Evolutionary conservation across 2,888 invertebrate species (phyloP), one percentile per base, ranked within the genome.

Genomic region (Drosophila planitibia): DNA sequence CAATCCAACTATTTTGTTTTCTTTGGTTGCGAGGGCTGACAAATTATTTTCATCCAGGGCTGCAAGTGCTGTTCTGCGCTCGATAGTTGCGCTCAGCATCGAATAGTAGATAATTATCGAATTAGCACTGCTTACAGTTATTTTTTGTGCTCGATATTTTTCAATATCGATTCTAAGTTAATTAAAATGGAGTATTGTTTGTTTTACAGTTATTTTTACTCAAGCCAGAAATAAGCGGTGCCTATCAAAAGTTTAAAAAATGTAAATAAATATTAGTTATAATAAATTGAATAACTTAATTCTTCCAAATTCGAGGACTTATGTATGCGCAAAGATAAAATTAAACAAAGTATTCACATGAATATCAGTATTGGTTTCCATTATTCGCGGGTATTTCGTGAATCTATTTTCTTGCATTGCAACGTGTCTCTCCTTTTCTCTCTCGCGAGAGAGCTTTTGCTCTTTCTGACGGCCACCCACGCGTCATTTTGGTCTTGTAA

Each of bases 391-490:
- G 4, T 30, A n/a, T 39, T 9, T 12, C 2, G 32, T 32, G 61
- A 12, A 35, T 54, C 33, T 76, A 81, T 30, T 64, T 10, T 7
- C 33, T 32, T 81, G 67, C 16, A 6, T 10, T 19, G 37, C 52
- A 70, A 14, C 53, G 81, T 81, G 9, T 10, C 44, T 28, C n/a
- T 32, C 30, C 28, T 52, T 61, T 12, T 19, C 53, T 65, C 61
- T 62, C 57, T 39, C 4, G 44, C 7, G 16, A 47, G 25, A 25
- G 47, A 77, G 70, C 76, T 74, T 74, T 74, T 67, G 68, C 84
- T 85, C 89, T 84, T 81, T 83, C 70, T 47, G 47, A 47, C 30
- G 49, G 49, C 74, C 82, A 69, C 80, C 82, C 80, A 81, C 82
- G 71, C 79, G 57, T 68, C 41, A 47, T 51, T 32, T 53, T 51